A percentile compares a stretch with the other conserved stretches of the same genome.
Evolutionary conservation across 2,888 invertebrate genomes (phyloP).

Genomic region (Folsomia candida): DNA sequence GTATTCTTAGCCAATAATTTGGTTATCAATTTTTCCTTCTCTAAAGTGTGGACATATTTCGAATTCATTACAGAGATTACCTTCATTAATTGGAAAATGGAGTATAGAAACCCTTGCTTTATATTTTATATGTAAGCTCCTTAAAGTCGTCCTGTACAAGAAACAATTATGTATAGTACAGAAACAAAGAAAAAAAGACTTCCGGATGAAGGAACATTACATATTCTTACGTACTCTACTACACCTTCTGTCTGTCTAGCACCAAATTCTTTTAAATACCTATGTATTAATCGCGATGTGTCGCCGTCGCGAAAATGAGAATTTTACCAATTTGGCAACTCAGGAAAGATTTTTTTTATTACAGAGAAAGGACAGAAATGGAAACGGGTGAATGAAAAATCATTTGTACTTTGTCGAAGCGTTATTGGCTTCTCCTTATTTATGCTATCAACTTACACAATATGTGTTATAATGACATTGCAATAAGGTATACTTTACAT

Average conservation of each 20-base stretch:
- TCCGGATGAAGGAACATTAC: too few species aligned
- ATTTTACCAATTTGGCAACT: neutral
- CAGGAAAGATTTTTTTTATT: neutral
- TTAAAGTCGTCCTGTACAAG: neutral
- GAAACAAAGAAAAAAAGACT: neutral
- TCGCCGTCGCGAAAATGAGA: too few species aligned
- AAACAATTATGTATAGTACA: too few species aligned
- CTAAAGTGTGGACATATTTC: too few species aligned
- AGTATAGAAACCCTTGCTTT: neutral
- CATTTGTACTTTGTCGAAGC: slow-evolving; percentile 38
- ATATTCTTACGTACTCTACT: too few species aligned
- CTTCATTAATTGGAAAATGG: neutral
- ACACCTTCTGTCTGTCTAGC: neutral
- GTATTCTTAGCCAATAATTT: neutral
- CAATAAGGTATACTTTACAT: too few species aligned
- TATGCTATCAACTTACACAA: too few species aligned
- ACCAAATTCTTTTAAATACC: neutral
- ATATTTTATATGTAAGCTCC: neutral
- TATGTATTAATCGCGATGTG: neutral
- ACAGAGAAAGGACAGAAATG: neutral
- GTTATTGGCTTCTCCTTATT: slow-evolving; percentile 14
- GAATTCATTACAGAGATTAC: too few species aligned
- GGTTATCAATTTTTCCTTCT: too few species aligned
- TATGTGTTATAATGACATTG: too few species aligned
- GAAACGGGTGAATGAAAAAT: slow-evolving; percentile 30